Percentiles rank a stretch among this genome's conserved stretches.
phyloP scores from a whole-genome alignment of 2,113 vertebrate species.

The Sterna hirundo region DNA sequence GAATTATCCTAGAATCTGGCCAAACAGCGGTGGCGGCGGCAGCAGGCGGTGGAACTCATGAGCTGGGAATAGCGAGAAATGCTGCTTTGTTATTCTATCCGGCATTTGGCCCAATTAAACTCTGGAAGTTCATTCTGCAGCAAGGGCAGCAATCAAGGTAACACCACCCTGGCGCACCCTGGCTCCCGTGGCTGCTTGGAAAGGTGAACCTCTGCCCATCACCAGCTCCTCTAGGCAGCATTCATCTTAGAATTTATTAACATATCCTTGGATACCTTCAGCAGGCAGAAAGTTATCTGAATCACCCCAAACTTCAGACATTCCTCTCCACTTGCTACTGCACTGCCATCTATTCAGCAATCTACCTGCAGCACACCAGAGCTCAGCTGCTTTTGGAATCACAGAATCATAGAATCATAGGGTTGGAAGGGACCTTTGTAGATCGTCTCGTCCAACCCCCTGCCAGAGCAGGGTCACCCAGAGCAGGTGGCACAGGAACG shows the following conservation, averaged over 20 bases:
- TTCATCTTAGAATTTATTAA: background rate
- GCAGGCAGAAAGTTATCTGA: background rate
- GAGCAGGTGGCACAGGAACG: too few species aligned
- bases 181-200: accelerated
- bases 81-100: accelerated
- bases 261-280: background rate
- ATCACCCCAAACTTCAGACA: background rate
- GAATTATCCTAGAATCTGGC: background rate
- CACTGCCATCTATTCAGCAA: background rate
- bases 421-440: too few species aligned
- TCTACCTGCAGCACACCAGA: too few species aligned
- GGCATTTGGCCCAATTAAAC: background rate
- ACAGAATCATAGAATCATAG: too few species aligned
- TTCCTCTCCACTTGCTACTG: background rate
- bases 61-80: background rate
- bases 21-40: background rate
- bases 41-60: background rate
- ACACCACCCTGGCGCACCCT: accelerated
- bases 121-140: background rate
- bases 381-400: background rate
- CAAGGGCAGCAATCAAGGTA: background rate
- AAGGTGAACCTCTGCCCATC: background rate
- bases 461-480: too few species aligned
- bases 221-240: background rate
- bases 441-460: too few species aligned